Conservation (phyloP, 2,113 vertebrate genomes). For the Eulemur rufifrons region DNA sequence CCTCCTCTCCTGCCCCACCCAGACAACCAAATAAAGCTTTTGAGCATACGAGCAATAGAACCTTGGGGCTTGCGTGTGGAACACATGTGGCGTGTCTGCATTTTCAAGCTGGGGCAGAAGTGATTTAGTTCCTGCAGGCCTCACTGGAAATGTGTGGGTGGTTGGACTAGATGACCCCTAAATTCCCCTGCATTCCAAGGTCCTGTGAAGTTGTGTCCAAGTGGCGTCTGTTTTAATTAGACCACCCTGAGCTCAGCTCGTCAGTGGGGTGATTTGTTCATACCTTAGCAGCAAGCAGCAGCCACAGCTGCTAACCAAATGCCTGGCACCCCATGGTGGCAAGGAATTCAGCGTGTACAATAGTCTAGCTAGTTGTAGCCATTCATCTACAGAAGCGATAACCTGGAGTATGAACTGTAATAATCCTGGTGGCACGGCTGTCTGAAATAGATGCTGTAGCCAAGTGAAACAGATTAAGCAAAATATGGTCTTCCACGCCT, state of each 20-base stretch:
- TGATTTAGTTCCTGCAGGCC: slow-evolving; percentile 1
- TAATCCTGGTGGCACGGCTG: background rate
- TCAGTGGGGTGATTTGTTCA: slow-evolving; percentile 41
- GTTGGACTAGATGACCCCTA: slow-evolving; percentile 30
- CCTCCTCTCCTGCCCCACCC: background rate
- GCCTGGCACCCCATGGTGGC: background rate
- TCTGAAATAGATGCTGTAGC: background rate
- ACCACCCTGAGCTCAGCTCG: slow-evolving; percentile 35
- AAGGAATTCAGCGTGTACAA: slow-evolving; percentile 16
- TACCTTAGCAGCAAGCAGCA: background rate
- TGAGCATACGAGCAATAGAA: background rate
- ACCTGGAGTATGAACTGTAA: background rate
- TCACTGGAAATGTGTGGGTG: slow-evolving; percentile 11
- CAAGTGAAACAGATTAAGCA: slow-evolving; percentile 12
- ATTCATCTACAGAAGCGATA: slow-evolving; percentile 5
- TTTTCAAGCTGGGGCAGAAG: slow-evolving; percentile 27
- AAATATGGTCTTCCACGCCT: background rate
- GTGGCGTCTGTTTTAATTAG: slow-evolving; percentile 56
- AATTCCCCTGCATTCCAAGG: slow-evolving; percentile 30
- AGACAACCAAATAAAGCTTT: slow-evolving; percentile 57
- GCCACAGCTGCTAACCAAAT: slow-evolving; percentile 58
- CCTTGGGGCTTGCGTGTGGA: background rate
- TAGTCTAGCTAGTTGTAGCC: background rate
- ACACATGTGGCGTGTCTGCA: background rate
- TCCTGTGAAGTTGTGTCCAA: slow-evolving; percentile 51